phyloP scores from a whole-genome alignment of 2,888 invertebrate species.

The Neuroscelio doddi region DNA sequence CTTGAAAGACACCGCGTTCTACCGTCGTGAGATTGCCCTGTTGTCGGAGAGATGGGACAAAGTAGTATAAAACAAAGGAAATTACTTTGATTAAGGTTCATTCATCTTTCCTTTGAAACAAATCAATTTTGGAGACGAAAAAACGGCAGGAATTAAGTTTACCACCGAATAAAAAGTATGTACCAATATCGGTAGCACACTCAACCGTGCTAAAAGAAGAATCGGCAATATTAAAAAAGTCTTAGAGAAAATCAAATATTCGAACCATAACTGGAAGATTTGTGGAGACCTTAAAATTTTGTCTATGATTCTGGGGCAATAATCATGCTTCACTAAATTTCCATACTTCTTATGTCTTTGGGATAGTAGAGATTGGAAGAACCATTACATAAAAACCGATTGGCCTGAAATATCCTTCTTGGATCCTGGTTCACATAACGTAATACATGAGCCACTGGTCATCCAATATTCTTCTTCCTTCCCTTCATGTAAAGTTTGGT shows the following conservation, averaged over 20 bases:
- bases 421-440: constrained; percentile 14
- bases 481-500: constrained; percentile 21
- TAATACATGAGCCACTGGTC: constrained; percentile 16
- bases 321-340: constrained; percentile 55
- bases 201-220: constrained; percentile 39
- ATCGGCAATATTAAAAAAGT: constrained; percentile 20
- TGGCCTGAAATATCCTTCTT: constrained; percentile 11
- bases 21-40: no score
- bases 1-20: no score
- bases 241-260: constrained; percentile 23
- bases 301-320: constrained; percentile 52
- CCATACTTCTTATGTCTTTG: constrained; percentile 54
- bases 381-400: constrained; percentile 50
- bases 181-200: constrained; percentile 55
- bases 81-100: no score
- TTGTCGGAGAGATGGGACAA: no score
- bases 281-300: constrained; percentile 53
- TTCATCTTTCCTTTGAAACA: no score
- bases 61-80: no score
- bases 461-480: constrained; percentile 18
- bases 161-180: no score
- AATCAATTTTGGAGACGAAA: no score
- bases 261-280: constrained; percentile 46
- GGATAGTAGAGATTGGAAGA: constrained; percentile 51
- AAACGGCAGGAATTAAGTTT: no score